phyloP scores from a whole-genome alignment of 2,888 invertebrate species.

The Caenorhabditis sp. region DNA sequence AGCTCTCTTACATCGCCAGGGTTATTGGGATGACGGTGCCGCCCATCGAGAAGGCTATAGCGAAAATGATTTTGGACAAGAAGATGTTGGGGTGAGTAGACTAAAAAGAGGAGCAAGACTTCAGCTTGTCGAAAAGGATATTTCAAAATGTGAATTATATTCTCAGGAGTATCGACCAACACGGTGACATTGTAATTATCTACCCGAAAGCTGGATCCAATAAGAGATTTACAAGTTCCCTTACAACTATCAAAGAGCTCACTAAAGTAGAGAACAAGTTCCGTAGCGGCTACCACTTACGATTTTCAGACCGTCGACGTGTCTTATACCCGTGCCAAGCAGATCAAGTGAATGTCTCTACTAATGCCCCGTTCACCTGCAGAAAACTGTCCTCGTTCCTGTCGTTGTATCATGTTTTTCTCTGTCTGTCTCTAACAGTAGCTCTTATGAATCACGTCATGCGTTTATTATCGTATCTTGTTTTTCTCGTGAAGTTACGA shows the following conservation, averaged over 20 bases:
- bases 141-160: background rate
- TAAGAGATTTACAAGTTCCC: constrained; percentile 38
- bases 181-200: constrained; percentile 96
- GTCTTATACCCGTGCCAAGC: constrained; percentile 95
- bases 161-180: constrained; percentile 91
- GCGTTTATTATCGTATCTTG: constrained; percentile 18
- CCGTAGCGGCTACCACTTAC: background rate
- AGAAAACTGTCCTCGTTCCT: too few relatives aligned
- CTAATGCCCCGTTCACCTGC: too few relatives aligned
- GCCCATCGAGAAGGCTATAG: constrained; percentile 95
- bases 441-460: background rate
- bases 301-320: constrained; percentile 91
- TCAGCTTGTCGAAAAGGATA: background rate
- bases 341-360: constrained; percentile 40
- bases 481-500: background rate
- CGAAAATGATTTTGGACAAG: constrained; percentile 99
- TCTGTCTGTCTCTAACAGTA: background rate
- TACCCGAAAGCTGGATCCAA: constrained; percentile 85
- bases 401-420: background rate
- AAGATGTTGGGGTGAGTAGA: constrained; percentile 87
- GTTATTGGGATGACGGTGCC: constrained; percentile 85
- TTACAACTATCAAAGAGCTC: constrained; percentile 49
- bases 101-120: too few relatives aligned
- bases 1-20: constrained; percentile 84
- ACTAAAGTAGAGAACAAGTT: constrained; percentile 27